phyloP scores from a whole-genome alignment of 2,888 invertebrate genomes.

The Microchrysa polita region DNA sequence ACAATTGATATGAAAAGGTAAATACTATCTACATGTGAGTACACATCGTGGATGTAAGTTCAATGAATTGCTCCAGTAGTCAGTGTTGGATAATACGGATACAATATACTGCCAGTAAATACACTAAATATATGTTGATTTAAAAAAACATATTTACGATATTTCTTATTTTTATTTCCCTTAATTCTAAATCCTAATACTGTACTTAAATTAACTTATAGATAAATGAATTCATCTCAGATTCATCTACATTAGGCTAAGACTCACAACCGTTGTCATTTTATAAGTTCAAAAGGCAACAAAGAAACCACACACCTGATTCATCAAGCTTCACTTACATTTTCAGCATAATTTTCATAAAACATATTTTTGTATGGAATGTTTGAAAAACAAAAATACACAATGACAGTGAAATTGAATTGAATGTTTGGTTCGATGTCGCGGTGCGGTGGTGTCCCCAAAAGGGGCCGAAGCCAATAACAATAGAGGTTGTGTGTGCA shows the following conservation, averaged over 20 bases:
- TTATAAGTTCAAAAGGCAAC: too few relatives aligned
- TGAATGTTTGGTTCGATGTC: too few relatives aligned
- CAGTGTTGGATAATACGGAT: background rate
- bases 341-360: background rate
- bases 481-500: conserved; percentile 25
- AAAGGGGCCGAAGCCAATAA: conserved; percentile 44
- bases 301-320: conserved; percentile 21
- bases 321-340: conserved; percentile 12
- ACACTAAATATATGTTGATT: too few relatives aligned
- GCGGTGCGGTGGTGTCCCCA: conserved; percentile 36
- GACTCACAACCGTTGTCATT: too few relatives aligned
- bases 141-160: background rate
- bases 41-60: conserved; percentile 3
- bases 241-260: too few relatives aligned
- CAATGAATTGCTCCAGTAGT: background rate
- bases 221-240: too few relatives aligned
- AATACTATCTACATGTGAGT: too few relatives aligned
- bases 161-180: too few relatives aligned
- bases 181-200: too few relatives aligned
- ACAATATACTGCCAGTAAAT: too few relatives aligned
- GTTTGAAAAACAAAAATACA: conserved; percentile 12
- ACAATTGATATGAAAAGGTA: conserved; percentile 37
- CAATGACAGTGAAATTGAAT: conserved; percentile 41
- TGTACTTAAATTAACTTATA: too few relatives aligned
- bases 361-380: conserved; percentile 2